Percentiles rank a stretch among this genome's conserved stretches.
Conservation (phyloP, 2,888 invertebrate species). For the Nemurella pictetii region DNA sequence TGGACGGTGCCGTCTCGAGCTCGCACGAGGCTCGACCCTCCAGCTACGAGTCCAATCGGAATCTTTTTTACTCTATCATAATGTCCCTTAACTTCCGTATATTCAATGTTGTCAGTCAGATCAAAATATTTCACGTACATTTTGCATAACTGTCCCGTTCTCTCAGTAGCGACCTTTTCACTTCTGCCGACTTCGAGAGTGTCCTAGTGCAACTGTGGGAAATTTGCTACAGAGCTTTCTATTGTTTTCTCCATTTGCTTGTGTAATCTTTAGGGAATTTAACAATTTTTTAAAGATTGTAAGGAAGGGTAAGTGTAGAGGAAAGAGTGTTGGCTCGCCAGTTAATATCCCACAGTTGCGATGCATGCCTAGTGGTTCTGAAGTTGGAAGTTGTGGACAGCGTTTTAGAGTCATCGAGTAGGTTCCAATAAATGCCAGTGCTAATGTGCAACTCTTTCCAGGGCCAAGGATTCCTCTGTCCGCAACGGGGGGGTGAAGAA, state of each 20-base stretch:
- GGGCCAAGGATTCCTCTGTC: slow-evolving; percentile 1
- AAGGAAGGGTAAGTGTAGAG: too few species aligned
- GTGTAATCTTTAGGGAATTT: neutral
- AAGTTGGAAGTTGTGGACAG: neutral
- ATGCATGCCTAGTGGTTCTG: neutral
- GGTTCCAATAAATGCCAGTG: neutral
- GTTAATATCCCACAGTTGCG: neutral
- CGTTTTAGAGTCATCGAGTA: neutral
- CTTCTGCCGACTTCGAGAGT: neutral
- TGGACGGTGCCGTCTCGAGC: neutral
- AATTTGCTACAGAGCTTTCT: neutral
- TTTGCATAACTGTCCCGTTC: neutral
- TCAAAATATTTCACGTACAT: too few species aligned
- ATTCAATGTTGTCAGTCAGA: neutral
- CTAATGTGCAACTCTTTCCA: neutral
- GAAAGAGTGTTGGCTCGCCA: neutral
- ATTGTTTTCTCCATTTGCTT: neutral
- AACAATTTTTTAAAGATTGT: neutral
- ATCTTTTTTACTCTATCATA: neutral
- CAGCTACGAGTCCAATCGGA: neutral
- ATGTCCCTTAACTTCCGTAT: neutral
- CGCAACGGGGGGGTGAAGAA: neutral
- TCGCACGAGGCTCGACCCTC: neutral
- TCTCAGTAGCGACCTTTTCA: neutral
- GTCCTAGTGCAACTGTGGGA: neutral